Evolutionary conservation across 2,888 invertebrate species (phyloP).

Genomic region (Nemoura dubitans): DNA sequence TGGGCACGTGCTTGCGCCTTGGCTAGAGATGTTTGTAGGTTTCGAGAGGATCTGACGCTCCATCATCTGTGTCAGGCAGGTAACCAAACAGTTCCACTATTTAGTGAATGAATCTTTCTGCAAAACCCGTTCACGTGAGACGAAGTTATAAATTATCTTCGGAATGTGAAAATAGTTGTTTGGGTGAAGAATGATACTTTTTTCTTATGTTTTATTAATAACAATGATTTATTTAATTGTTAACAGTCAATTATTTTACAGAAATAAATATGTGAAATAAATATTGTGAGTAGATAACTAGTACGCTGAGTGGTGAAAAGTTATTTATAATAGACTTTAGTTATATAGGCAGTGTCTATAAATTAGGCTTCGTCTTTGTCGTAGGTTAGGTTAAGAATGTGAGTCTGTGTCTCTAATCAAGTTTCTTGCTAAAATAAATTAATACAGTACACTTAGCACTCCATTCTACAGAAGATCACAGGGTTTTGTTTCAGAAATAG

Average conservation of each 20-base stretch:
- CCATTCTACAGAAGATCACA: too few species aligned
- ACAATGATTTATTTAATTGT: neutral
- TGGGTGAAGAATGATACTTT: neutral
- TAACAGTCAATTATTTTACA: neutral
- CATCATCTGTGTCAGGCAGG: slow-evolving; percentile 9
- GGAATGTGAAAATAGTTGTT: neutral
- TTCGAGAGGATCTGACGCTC: neutral
- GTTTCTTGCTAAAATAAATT: neutral
- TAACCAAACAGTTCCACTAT: neutral
- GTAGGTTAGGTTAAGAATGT: neutral
- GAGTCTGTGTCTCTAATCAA: neutral
- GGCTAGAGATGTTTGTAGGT: neutral
- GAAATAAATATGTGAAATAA: slow-evolving; percentile 12
- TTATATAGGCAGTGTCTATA: too few species aligned
- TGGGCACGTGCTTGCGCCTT: too few species aligned
- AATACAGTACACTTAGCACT: too few species aligned
- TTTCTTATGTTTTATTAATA: neutral
- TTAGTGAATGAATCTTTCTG: slow-evolving; percentile 3
- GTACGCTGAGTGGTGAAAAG: neutral
- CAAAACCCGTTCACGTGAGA: neutral
- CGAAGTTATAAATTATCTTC: neutral
- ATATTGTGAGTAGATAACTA: neutral
- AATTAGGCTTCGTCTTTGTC: neutral
- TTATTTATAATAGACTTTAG: neutral
- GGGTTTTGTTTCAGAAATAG: too few species aligned